A percentile compares a stretch with the other conserved stretches of the same genome.
phyloP scores from a whole-genome alignment of 2,888 invertebrate species.

The Parasteatoda lunata region DNA sequence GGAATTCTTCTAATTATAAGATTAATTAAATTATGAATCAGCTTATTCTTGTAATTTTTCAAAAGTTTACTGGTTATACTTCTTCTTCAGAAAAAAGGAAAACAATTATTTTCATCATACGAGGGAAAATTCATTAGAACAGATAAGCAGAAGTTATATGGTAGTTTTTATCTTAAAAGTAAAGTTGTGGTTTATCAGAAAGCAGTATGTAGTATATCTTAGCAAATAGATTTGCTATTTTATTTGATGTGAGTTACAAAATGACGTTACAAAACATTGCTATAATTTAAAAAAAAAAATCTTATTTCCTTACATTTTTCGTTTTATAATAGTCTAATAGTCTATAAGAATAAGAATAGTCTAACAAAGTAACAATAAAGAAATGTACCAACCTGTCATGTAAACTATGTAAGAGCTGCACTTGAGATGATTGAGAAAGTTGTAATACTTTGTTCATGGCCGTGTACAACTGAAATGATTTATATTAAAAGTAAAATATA shows the following conservation, averaged over 20 bases:
- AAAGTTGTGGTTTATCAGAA: too few relatives aligned
- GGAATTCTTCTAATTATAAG: background rate
- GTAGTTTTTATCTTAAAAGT: background rate
- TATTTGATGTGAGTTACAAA: too few relatives aligned
- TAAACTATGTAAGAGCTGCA: constrained; percentile 82
- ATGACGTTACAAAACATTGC: background rate
- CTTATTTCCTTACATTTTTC: background rate
- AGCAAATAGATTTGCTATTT: too few relatives aligned
- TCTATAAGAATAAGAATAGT: background rate
- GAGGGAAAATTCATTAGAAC: background rate
- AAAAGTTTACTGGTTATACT: too few relatives aligned
- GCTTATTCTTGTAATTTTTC: background rate
- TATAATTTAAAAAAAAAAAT: background rate
- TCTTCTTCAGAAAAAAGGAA: too few relatives aligned
- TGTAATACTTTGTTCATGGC: constrained; percentile 86
- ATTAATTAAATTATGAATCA: background rate
- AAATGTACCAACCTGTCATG: constrained; percentile 80
- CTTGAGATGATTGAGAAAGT: constrained; percentile 85
- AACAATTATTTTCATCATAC: too few relatives aligned
- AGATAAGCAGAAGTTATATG: background rate
- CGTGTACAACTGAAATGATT: constrained; percentile 72
- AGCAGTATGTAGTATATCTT: too few relatives aligned
- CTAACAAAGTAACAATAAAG: background rate
- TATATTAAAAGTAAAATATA: too few relatives aligned
- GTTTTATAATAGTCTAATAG: background rate